Base-by-base conservation (phyloP, 2,888 invertebrate genomes). In the Hemicrepidius hirtus region DNA sequence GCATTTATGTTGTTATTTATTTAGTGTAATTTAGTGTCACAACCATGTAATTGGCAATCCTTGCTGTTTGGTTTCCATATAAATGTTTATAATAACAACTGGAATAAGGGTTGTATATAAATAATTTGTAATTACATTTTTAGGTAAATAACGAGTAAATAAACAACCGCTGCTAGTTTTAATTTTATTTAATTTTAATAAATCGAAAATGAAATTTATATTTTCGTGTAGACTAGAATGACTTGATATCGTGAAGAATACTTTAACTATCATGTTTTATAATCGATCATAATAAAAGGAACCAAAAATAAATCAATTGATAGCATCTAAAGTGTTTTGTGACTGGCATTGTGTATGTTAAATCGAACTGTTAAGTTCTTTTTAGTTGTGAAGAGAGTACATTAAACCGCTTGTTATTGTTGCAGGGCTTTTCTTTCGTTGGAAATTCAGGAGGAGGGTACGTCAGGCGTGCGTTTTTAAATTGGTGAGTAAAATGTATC, bases 401-500 rank as follows among this genome's bases (percentile, higher is more conserved):
- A 66, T 64, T 62, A 64, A 73, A 68, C 32, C 73, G 53, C 67
- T 71, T 73, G 73, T 69, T 66, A 69, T 73, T 73, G 73, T 73
- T 73, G 66, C 69, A 73, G 73, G 46, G 53, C 53, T 65, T 37
- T 57, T 57, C 40, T 28, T 63, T 50, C 63, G 57, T 59, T 50
- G 49, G 28, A 46, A 72, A 72, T 69, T 66, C 60, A 44, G 64
- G 41, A 60, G 73, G 73, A 60, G 73, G 73, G 69, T 66, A 60
- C 69, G 65, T 53, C 65, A 73, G 71, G 71, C 73, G 77, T 79
- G 78, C 75, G 77, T 77, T 80, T 81, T 81, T 80, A 79, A 82
- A 81, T 81, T 80, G 80, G 79, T 75, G 78, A 80, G 78, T 80
- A 80, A 78, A 78, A 78, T 78, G 80, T 76, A 76, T 76, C 78